Conservation (phyloP, 2,888 invertebrate species). For the Elaeidobius kamerunicus region DNA sequence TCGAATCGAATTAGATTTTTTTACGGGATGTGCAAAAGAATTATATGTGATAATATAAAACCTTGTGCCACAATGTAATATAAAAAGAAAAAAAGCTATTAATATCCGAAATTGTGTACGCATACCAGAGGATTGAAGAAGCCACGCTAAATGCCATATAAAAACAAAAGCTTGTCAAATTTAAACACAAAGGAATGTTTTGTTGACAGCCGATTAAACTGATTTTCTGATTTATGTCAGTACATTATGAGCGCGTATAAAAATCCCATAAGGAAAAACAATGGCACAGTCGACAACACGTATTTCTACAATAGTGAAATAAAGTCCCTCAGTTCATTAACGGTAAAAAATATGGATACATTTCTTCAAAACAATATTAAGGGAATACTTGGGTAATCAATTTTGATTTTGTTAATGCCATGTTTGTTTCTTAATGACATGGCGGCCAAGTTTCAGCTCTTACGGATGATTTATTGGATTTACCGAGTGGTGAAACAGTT, state of each 20-base stretch:
- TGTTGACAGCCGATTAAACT: conserved; percentile 7
- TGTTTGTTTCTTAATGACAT: conserved; percentile 29
- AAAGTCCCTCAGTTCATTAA: neutral
- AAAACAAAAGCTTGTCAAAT: conserved; percentile 24
- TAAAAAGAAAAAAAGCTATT: conserved; percentile 1
- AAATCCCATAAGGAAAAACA: conserved; percentile 6
- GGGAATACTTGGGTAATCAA: conserved; percentile 26
- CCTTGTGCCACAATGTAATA: no score
- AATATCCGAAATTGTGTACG: conserved; percentile 4
- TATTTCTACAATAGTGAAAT: conserved; percentile 3
- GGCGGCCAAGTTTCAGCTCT: conserved; percentile 21
- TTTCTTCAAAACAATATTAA: conserved; percentile 15
- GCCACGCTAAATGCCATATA: neutral
- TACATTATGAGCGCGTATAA: conserved; percentile 2
- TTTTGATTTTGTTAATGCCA: conserved; percentile 27
- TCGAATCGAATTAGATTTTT: no score
- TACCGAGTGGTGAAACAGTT: conserved; percentile 1
- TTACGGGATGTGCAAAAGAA: no score
- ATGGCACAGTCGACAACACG: neutral
- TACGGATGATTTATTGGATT: conserved; percentile 23
- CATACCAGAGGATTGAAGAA: conserved; percentile 4
- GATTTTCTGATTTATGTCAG: conserved; percentile 8
- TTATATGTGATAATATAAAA: no score
- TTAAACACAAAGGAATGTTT: conserved; percentile 25
- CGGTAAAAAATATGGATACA: neutral